Percentiles rank a stretch among this genome's conserved stretches.
These are phyloP conservation scores for Myotis planiceps DNA, from an alignment of 2,797 vertebrate species.

Conservation along the genomic window DNA sequence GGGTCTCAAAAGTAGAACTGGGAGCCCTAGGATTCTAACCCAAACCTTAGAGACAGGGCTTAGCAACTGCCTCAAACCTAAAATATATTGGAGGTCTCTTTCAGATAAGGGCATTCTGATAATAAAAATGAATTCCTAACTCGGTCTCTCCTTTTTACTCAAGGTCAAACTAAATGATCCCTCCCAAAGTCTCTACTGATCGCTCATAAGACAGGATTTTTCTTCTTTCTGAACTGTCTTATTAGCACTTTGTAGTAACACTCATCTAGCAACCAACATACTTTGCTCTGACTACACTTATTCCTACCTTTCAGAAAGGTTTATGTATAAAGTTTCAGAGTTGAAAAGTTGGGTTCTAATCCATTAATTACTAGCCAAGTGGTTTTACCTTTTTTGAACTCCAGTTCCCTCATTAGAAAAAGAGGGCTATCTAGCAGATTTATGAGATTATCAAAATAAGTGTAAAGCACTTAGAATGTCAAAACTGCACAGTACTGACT, in stretches of 20 bases:
- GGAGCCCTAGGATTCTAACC: not conserved
- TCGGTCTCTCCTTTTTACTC: not conserved
- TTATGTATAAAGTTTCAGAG: not conserved
- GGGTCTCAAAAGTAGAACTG: not conserved
- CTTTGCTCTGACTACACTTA: not conserved
- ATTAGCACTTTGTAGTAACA: not conserved
- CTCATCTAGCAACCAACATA: not conserved
- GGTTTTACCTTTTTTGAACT: not conserved
- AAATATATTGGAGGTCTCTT: not conserved
- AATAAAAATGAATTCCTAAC: slow-evolving; percentile 1
- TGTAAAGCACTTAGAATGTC: not conserved
- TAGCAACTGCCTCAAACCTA: not conserved
- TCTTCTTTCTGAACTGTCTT: not conserved
- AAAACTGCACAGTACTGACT: not conserved
- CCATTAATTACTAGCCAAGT: not conserved
- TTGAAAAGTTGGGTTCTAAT: not conserved
- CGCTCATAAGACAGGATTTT: not conserved
- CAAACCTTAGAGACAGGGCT: not conserved
- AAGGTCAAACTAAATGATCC: slow-evolving; percentile 39
- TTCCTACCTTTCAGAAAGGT: slow-evolving; percentile 28
- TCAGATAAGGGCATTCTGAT: not conserved
- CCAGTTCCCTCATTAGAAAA: slow-evolving; percentile 5
- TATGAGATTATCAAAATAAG: slow-evolving; percentile 18
- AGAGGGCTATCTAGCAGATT: not conserved
- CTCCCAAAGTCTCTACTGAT: not conserved